A percentile compares a stretch with the other conserved stretches of the same genome.
Conservation (phyloP, 2,888 invertebrate species). For the Zelleria hepariella region DNA sequence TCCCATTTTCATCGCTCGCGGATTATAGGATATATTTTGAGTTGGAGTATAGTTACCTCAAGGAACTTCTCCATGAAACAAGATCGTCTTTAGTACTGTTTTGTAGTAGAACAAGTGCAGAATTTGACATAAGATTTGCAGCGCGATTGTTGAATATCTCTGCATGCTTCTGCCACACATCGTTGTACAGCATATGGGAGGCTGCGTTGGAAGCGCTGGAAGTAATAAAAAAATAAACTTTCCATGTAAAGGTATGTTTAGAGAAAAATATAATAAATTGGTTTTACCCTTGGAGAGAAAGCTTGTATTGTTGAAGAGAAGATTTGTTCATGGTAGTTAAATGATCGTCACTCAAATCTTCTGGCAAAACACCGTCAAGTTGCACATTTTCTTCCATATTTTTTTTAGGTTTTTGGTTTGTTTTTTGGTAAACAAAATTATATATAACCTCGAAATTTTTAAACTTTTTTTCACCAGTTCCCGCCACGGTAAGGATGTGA, state of each 20-base stretch:
- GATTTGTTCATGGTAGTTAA: constrained; percentile 23
- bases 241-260: too few species aligned
- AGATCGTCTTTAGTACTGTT: constrained; percentile 25
- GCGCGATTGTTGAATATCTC: constrained; percentile 23
- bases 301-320: constrained; percentile 28
- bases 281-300: constrained; percentile 29
- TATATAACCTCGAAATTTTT: not conserved
- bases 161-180: constrained; percentile 32
- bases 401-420: not conserved
- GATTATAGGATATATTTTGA: too few species aligned
- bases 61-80: constrained; percentile 37
- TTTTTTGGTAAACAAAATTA: not conserved
- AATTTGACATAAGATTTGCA: constrained; percentile 24
- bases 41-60: constrained; percentile 30
- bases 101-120: constrained; percentile 25
- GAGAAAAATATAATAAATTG: not conserved
- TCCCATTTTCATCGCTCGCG: too few species aligned
- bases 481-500: not conserved
- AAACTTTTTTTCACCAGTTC: not conserved
- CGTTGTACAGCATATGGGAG: constrained; percentile 32
- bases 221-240: constrained; percentile 10
- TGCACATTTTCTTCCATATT: not conserved
- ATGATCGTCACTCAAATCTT: constrained; percentile 22
- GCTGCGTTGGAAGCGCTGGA: constrained; percentile 39
- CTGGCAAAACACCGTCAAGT: constrained; percentile 17